A percentile compares a stretch with the other conserved stretches of the same genome.
Conservation (phyloP, 2,797 vertebrate genomes). For the Botia kubotai region DNA sequence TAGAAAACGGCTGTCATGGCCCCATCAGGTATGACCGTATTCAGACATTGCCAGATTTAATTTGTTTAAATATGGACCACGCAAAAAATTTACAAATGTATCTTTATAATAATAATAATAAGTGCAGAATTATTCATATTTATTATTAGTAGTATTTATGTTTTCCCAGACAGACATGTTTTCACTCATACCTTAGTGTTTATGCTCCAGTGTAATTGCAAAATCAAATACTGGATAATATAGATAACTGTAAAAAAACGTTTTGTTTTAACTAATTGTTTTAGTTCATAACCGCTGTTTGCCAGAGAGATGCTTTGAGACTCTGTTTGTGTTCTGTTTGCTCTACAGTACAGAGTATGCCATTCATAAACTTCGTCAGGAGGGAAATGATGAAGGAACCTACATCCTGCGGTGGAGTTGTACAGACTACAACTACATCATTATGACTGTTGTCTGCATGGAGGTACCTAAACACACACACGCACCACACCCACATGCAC, state of each 20-base stretch:
- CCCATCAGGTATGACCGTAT: conserved; percentile 86
- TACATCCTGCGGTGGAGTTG: conserved; percentile 96
- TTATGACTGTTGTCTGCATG: conserved; percentile 93
- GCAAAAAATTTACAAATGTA: neutral
- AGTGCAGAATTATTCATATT: neutral
- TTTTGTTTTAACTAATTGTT: neutral
- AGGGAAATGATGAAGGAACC: conserved; percentile 91
- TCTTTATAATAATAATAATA: neutral
- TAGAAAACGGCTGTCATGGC: conserved; percentile 92
- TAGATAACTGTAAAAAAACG: neutral
- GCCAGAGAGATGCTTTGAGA: neutral
- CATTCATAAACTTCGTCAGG: conserved; percentile 89
- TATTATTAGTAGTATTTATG: too few species aligned
- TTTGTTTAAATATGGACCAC: neutral
- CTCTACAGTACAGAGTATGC: conserved; percentile 90
- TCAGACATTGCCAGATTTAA: neutral
- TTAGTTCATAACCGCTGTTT: neutral
- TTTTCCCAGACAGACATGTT: too few species aligned
- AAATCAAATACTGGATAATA: neutral
- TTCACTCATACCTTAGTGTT: too few species aligned
- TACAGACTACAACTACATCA: conserved; percentile 92
- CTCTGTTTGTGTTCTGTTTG: neutral
- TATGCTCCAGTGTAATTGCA: neutral
- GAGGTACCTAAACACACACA: conserved; percentile 78
- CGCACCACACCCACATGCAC: neutral